Percentiles rank a stretch among this genome's conserved stretches.
These are phyloP conservation scores for Alcedo atthis DNA, from an alignment of 2,797 vertebrate genomes.

Conservation along the genomic window DNA sequence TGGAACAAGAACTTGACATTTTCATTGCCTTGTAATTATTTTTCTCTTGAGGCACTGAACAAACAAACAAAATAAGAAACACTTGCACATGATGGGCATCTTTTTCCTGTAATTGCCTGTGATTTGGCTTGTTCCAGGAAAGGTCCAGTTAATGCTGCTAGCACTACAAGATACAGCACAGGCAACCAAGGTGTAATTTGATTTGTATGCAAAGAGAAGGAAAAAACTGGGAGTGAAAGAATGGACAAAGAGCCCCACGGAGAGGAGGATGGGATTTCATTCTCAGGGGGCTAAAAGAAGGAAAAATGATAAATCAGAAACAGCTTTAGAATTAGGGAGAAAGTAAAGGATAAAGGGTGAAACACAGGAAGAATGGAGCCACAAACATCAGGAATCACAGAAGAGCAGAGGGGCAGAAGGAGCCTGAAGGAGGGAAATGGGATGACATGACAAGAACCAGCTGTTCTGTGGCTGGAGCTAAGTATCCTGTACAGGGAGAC, in stretches of 20 bases:
- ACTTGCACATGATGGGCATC: not conserved
- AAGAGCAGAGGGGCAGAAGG: not conserved
- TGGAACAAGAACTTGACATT: not conserved
- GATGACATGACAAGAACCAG: not conserved
- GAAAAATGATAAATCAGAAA: not conserved
- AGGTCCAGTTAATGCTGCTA: not conserved
- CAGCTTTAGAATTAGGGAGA: not conserved
- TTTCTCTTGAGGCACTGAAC: not conserved
- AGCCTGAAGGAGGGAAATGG: not conserved
- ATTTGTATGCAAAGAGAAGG: not conserved
- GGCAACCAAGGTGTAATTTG: not conserved
- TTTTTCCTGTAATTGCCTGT: not conserved
- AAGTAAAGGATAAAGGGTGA: not conserved
- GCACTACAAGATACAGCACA: not conserved
- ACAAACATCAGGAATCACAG: not conserved
- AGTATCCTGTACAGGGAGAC: not conserved
- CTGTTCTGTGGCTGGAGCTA: not conserved
- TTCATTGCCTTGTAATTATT: not conserved
- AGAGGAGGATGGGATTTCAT: not conserved
- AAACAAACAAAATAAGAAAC: not conserved
- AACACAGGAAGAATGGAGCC: not conserved
- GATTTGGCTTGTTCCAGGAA: not conserved
- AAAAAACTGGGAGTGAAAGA: not conserved
- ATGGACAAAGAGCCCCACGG: not conserved
- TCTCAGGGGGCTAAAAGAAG: not conserved